These are phyloP conservation scores for Eira barbara DNA, from an alignment of 2,113 vertebrate species.

Conservation along the genomic window DNA sequence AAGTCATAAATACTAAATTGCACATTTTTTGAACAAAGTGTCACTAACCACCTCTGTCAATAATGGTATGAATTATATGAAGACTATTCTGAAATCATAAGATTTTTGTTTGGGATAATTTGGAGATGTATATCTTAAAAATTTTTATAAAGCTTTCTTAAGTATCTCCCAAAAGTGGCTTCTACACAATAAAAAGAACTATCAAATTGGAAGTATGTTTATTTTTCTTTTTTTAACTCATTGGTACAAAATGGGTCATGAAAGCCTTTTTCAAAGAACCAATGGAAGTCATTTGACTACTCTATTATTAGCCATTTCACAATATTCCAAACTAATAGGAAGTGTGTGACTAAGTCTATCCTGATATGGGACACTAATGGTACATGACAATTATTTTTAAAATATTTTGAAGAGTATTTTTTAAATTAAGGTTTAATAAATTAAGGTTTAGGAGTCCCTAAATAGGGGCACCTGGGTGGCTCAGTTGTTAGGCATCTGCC, in stretches of 20 bases:
- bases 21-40: neutral
- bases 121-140: neutral
- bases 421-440: neutral
- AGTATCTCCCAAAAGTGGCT: neutral
- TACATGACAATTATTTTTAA: neutral
- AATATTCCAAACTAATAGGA: neutral
- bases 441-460: neutral
- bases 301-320: neutral
- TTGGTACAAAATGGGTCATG: neutral
- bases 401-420: neutral
- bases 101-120: conserved; percentile 2
- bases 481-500: too few relatives aligned
- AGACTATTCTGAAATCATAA: neutral
- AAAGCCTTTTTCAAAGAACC: neutral
- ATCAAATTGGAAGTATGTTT: neutral
- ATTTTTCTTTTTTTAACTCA: neutral
- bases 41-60: neutral
- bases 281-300: neutral
- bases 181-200: neutral
- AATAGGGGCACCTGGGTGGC: neutral
- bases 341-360: neutral
- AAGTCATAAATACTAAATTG: neutral
- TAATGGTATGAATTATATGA: neutral
- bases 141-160: neutral
- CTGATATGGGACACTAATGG: neutral